Evolutionary conservation across 2,888 invertebrate species (phyloP), one percentile per base, ranked within the genome.

Genomic region (Mamestra brassicae): DNA sequence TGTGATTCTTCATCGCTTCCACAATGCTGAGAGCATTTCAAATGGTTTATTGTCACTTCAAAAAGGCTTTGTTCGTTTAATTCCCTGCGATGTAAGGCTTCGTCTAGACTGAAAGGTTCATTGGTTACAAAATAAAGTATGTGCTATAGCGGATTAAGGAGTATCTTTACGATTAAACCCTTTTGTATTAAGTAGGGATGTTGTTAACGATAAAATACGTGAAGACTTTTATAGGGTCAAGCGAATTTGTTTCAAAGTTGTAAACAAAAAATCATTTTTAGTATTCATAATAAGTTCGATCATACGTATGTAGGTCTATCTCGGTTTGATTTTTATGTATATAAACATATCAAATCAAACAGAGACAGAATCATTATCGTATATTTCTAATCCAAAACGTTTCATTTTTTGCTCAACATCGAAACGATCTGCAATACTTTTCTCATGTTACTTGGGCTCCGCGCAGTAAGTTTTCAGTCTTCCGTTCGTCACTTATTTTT

Each of bases 51-150:
- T 83, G 84, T 83, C 88, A 88, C 89, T 89, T 86, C 76, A 78
- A 81, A 87, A 81, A 82, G 85, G 87, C 89, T 91, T 90, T 90
- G 90, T 88, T 83, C 78, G 75, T 82, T 89, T 91, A 93, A 93
- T 92, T 86, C 90, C 86, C 82, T 76, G 79, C 71, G 79, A 70
- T 73, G 76, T 91, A 92, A 74, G 94, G 95, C 92, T 95, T 95
- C 94, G 95, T 94, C 94, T 94, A 95, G 94, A 95, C 94, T 86
- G 65, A 78, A 77, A 78, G 85, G 83, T 82, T 85, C 85, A 87
- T 79, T 81, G 87, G 85, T 81, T 84, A 83, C 87, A 86, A 83
- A 84, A 86, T 83, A 84, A 88, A 81, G 79, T 79, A 78, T 76
- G 61, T 76, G 78, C 76, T 74, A 62, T 71, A 55, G 34, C 71